Percentiles rank a stretch among this genome's conserved stretches.
Conservation (phyloP, 2,113 vertebrate genomes). For the Pontoporia blainvillei region DNA sequence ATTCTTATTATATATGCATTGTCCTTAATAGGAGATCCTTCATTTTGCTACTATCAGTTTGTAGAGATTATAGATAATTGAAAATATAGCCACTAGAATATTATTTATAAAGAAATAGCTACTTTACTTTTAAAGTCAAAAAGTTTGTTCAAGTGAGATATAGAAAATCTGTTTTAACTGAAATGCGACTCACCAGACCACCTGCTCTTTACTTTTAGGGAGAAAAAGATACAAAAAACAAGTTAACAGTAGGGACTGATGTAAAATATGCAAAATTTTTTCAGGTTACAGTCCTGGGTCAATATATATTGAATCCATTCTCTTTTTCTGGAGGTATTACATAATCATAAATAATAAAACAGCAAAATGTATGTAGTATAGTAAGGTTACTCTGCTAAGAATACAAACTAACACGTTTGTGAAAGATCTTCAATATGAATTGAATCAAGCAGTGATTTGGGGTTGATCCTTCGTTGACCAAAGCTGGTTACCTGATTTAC, state of each 20-base stretch:
- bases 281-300: not conserved
- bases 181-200: not conserved
- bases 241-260: not conserved
- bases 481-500: not conserved
- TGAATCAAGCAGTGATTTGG: not conserved
- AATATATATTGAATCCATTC: not conserved
- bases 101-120: not conserved
- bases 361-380: not conserved
- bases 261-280: not conserved
- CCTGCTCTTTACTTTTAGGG: not conserved
- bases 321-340: not conserved
- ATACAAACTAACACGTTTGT: not conserved
- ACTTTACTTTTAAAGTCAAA: not conserved
- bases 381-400: not conserved
- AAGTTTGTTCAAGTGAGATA: not conserved
- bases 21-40: not conserved
- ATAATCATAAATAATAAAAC: not conserved
- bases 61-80: not conserved
- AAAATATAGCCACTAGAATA: not conserved
- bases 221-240: not conserved
- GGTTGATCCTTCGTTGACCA: not conserved
- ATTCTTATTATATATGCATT: not conserved
- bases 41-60: conserved; percentile 4
- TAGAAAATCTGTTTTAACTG: not conserved
- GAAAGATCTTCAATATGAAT: not conserved